Base-by-base conservation (phyloP, 2,888 invertebrate species). In the Oxyteleia sp. region DNA sequence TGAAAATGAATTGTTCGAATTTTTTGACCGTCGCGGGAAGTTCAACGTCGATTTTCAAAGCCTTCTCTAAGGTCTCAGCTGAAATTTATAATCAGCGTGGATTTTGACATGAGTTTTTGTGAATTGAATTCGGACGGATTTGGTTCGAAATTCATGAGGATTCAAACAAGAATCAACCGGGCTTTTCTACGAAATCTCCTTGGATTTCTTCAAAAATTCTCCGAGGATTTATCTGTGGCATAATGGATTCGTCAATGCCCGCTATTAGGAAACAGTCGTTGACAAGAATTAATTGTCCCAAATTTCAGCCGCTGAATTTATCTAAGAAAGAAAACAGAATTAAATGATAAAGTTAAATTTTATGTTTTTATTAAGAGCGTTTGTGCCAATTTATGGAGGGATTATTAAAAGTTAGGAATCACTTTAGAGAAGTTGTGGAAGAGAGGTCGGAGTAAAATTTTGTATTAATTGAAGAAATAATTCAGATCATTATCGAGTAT, bases 181-280 rank as follows among this genome's bases (percentile, higher is more conserved):
- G 72, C 38, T 74, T 61, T 74, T 13, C 51, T 41, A 4, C 29
- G 10, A 63, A 63, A 74, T 53, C 63, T 63, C 32, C 29, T 29
- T 55, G 74, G 74, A 74, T 74, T 63, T 53, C 26, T 32, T 55
- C 55, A 63, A 74, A 74, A 74, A 63, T 55, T 74, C 26, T 20
- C 16, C 13, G 7, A 29, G 47, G 26, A 63, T 61, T 51, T 57
- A 59, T 61, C 38, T 13, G 13, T 32, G 0, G 45, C 16, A 26
- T 61, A 72, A 72, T 63, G 72, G 51, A 20, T 63, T 55, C 45
- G n/a, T 11, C 11, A 10, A n/a, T 29, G 16, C 7, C 15, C 38
- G n/a, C n/a, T 41, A 26, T 71, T 41, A 61, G 26, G 29, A 38
- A 59, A 29, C 18, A 43, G 5, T 16, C 38, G 64, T 64, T 43